Percentiles rank a stretch among this genome's conserved stretches.
Conservation (phyloP, 1,140 invertebrate genomes). For the Drosophila hydei region DNA sequence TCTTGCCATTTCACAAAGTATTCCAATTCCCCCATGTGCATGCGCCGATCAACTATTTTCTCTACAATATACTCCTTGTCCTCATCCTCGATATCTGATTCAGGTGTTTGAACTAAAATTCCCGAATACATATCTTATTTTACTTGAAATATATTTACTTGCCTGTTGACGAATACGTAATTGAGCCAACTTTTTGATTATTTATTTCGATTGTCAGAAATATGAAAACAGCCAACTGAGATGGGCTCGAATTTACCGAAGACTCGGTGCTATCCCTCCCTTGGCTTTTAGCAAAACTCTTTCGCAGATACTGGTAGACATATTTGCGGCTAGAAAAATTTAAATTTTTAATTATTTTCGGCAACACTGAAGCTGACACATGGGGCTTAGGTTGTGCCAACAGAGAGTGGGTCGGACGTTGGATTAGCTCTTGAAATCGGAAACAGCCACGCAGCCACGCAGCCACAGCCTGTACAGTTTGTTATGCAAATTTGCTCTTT, state of each 20-base stretch:
- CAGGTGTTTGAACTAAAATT: background rate
- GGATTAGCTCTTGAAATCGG: slow-evolving; percentile 54
- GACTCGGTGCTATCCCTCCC: too few relatives aligned
- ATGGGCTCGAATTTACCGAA: too few relatives aligned
- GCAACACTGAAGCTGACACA: slow-evolving; percentile 24
- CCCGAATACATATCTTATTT: background rate
- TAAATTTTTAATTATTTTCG: slow-evolving; percentile 63
- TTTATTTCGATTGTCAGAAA: too few relatives aligned
- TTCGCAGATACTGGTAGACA: too few relatives aligned
- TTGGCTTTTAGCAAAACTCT: too few relatives aligned
- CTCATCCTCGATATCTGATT: background rate
- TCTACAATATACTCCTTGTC: slow-evolving; percentile 21
- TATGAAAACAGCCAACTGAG: too few relatives aligned
- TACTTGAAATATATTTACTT: background rate
- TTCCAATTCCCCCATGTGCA: background rate
- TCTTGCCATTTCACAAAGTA: slow-evolving; percentile 44
- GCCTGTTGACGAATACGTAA: too few relatives aligned
- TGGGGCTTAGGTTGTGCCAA: slow-evolving; percentile 5
- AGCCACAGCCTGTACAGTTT: slow-evolving; percentile 1
- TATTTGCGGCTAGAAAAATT: slow-evolving; percentile 62
- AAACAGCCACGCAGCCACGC: slow-evolving; percentile 11
- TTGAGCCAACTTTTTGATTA: too few relatives aligned
- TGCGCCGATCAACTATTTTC: slow-evolving; percentile 26
- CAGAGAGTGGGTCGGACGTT: slow-evolving; percentile 46
- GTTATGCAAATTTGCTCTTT: slow-evolving; percentile 50